phyloP scores from a whole-genome alignment of 2,888 invertebrate genomes.

The Suillia variegata region DNA sequence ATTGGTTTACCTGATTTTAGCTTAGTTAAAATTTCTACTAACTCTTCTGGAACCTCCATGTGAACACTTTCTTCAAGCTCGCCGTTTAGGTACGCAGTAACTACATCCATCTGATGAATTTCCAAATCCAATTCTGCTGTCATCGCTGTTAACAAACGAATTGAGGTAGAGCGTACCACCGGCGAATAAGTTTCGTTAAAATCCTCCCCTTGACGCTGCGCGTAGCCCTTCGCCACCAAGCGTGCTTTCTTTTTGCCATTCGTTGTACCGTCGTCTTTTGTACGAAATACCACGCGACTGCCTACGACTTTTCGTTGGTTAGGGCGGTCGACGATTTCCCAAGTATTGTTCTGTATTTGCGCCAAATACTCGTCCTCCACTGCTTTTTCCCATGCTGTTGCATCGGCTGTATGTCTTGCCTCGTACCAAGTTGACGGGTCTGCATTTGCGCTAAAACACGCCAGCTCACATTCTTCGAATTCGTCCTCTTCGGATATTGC shows the following conservation, averaged over 20 bases:
- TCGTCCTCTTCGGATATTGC: constrained; percentile 7
- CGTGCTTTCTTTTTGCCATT: constrained; percentile 24
- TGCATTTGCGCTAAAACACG: neutral
- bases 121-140: constrained; percentile 18
- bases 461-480: constrained; percentile 24
- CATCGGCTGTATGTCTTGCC: constrained; percentile 7
- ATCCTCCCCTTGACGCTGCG: constrained; percentile 26
- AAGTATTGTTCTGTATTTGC: constrained; percentile 25
- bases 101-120: constrained; percentile 28
- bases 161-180: constrained; percentile 21
- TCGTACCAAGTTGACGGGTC: constrained; percentile 16
- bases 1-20: neutral
- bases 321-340: constrained; percentile 25
- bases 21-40: neutral
- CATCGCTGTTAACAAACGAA: constrained; percentile 21
- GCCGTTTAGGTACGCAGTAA: constrained; percentile 25
- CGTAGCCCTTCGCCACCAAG: constrained; percentile 30
- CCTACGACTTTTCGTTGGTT: constrained; percentile 22
- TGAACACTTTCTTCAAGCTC: constrained; percentile 4
- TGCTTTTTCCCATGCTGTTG: constrained; percentile 19
- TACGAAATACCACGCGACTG: constrained; percentile 22
- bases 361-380: constrained; percentile 30
- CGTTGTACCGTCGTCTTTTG: constrained; percentile 17
- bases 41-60: constrained; percentile 2
- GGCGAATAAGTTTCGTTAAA: constrained; percentile 26